A percentile compares a stretch with the other conserved stretches of the same genome.
Conservation (phyloP, 2,113 vertebrate species). For the Ardeotis arabs region DNA sequence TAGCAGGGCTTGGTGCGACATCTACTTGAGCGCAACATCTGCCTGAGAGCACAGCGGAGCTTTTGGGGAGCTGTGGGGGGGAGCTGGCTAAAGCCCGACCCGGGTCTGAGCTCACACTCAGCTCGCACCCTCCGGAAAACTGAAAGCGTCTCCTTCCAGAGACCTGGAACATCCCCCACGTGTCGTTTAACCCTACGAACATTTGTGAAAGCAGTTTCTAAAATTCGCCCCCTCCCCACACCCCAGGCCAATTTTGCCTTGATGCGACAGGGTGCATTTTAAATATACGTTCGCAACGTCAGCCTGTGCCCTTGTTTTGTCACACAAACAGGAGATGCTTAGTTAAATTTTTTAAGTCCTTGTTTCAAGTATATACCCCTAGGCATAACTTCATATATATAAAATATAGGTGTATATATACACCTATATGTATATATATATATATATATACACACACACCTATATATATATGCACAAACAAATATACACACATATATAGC, state of each 20-base stretch:
- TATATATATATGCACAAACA: not conserved
- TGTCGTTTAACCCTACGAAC: not conserved
- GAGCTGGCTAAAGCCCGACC: not conserved
- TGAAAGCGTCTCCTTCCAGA: not conserved
- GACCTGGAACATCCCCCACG: not conserved
- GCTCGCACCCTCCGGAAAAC: not conserved
- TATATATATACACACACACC: not conserved
- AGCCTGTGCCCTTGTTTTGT: not conserved
- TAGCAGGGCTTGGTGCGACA: not conserved
- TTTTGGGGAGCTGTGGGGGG: not conserved
- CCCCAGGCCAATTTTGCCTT: not conserved
- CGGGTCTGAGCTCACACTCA: not conserved
- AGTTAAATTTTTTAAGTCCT: not conserved
- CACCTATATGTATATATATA: no score
- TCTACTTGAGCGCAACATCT: not conserved
- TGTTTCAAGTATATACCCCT: not conserved
- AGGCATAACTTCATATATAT: not conserved
- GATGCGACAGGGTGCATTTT: not conserved
- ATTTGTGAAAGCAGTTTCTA: not conserved
- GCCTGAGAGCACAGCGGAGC: not conserved
- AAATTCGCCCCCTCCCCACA: rapidly evolving
- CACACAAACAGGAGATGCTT: not conserved
- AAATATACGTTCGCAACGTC: not conserved
- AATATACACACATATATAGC: not conserved
- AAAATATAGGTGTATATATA: no score